Evolutionary conservation across 2,797 vertebrate species (phyloP).

Genomic region (Molossus alvarezi): DNA sequence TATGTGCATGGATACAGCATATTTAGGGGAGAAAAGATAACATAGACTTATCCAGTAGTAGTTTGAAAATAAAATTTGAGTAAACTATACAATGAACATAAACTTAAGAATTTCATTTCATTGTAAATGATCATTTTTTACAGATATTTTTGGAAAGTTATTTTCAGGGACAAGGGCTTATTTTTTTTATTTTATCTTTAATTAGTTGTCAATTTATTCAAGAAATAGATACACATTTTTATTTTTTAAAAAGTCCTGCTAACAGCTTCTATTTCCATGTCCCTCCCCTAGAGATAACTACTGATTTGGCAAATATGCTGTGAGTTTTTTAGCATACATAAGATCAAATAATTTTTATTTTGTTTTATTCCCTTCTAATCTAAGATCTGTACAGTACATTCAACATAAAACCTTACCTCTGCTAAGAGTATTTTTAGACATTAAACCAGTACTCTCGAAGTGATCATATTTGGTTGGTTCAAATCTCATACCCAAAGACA

Average conservation of each 20-base stretch:
- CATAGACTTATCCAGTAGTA: background rate
- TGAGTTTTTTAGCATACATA: background rate
- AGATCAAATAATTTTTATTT: background rate
- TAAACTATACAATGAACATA: background rate
- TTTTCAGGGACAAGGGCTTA: background rate
- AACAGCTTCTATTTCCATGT: background rate
- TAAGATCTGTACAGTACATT: background rate
- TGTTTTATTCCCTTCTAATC: background rate
- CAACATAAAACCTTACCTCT: background rate
- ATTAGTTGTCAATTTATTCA: conserved; percentile 15
- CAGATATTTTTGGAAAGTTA: conserved; percentile 31
- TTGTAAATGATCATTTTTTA: background rate
- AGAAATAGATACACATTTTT: background rate
- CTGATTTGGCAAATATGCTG: background rate
- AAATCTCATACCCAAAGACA: conserved; percentile 12
- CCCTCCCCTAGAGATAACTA: background rate
- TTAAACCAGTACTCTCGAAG: background rate
- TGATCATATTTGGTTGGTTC: background rate
- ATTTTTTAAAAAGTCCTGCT: background rate
- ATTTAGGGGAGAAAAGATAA: background rate
- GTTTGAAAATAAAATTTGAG: conserved; percentile 26
- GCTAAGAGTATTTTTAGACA: background rate
- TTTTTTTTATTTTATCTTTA: conserved; percentile 14
- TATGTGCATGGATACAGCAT: background rate
- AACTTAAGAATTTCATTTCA: conserved; percentile 30